Evolutionary conservation across 2,113 vertebrate species (phyloP).

Genomic region (Plecotus auritus): DNA sequence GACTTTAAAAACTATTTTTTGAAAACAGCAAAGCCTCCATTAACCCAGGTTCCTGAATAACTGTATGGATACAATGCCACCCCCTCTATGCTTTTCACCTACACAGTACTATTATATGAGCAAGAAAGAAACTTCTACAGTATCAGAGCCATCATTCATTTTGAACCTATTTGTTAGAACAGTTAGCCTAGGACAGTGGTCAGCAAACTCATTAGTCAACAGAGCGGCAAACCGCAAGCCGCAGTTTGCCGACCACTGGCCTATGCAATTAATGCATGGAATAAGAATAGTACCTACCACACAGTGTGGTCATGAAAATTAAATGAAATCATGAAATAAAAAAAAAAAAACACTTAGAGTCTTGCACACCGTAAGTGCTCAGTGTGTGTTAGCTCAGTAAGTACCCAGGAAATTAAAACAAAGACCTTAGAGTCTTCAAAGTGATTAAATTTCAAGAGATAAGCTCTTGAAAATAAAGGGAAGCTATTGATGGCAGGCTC

Average conservation of each 20-base stretch:
- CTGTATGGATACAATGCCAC: too few species aligned
- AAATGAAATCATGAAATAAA: not conserved
- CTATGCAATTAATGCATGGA: not conserved
- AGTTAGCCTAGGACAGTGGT: not conserved
- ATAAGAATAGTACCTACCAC: not conserved
- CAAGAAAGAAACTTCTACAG: not conserved
- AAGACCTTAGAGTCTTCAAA: slow-evolving; percentile 44
- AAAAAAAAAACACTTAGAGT: not conserved
- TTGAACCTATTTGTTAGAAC: not conserved
- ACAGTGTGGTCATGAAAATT: not conserved
- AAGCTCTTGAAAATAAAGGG: slow-evolving; percentile 55
- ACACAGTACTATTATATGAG: not conserved
- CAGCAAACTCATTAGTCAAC: too few species aligned
- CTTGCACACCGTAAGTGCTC: not conserved
- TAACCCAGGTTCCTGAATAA: not conserved
- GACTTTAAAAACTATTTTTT: not conserved
- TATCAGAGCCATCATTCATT: not conserved
- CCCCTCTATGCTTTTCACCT: not conserved
- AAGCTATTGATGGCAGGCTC: slow-evolving; percentile 52
- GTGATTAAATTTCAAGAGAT: slow-evolving; percentile 60
- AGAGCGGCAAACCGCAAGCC: too few species aligned
- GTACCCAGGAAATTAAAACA: slow-evolving; percentile 37
- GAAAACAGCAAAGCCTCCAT: not conserved
- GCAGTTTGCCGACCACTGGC: too few species aligned
- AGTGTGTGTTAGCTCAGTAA: slow-evolving; percentile 39